Evolutionary conservation across 2,888 invertebrate genomes (phyloP), one percentile per base, ranked within the genome.

Genomic region (Sinohyriopsis cumingii): DNA sequence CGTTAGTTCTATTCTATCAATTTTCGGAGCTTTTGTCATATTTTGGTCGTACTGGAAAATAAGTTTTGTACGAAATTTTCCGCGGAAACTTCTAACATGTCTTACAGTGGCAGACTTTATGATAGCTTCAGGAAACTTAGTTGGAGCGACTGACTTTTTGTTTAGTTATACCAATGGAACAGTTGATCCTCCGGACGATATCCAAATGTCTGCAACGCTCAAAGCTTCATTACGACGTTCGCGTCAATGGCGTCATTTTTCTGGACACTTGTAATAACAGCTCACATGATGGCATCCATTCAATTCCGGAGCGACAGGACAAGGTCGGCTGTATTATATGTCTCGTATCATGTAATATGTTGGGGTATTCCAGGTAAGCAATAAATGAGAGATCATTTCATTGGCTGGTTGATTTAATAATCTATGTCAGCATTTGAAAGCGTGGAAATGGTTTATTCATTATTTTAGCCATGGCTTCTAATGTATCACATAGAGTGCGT

Each of bases 331-430:
- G 64, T 60, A 55, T 19, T 54, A 54, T 67, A 63, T 55, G 24
- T 72, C 19, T 45, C 59, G 24, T 45, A 60, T 22, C 72, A 69
- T 19, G 15, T 53, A 3, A 55, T 66, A 18, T 69, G 67, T 45
- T 72, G 72, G 72, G 63, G 69, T 12, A 9, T 63, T 33, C 69
- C 72, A 66, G 24, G 72, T 72, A 61, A 56, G 72, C 45, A 45
- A 45, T 12, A 45, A 45, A 12, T 45, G 45, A 12, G 45, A 45
- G 1, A 9, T 9, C 12, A 45, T 45, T 45, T 45, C 45, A 45
- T 45, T 45, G 45, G 12, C 12, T 45, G 12, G 12, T 45, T 45
- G 12, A 45, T 45, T 0, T 45, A 45, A 2, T 12, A 12, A 45
- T 45, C 12, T 45, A 45, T 45, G 2, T 45, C 9, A 3, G 3